Evolutionary conservation across 2,797 vertebrate genomes (phyloP).

Genomic region (Syndactyla subalaris): DNA sequence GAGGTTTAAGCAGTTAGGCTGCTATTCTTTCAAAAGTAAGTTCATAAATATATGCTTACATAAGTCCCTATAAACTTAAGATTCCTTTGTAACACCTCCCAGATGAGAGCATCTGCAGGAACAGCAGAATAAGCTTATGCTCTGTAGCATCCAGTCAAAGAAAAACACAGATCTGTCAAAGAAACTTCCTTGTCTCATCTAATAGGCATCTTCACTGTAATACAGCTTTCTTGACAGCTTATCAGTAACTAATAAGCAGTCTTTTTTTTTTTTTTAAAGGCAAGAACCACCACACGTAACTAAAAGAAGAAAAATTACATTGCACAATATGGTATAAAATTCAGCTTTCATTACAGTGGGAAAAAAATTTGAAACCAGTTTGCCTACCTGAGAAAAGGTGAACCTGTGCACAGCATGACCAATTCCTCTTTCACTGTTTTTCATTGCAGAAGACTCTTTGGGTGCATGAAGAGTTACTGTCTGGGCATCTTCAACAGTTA

Average conservation of each 20-base stretch:
- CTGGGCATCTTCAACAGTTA: slow-evolving; percentile 83
- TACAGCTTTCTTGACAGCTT: neutral
- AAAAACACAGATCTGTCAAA: neutral
- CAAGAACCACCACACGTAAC: neutral
- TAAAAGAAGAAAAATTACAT: neutral
- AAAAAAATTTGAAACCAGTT: neutral
- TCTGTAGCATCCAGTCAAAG: neutral
- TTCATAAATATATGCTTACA: neutral
- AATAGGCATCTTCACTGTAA: neutral
- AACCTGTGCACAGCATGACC: slow-evolving; percentile 85
- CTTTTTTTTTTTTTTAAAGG: neutral
- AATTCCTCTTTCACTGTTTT: slow-evolving; percentile 87
- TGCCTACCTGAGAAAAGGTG: slow-evolving; percentile 83
- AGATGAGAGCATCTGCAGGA: neutral
- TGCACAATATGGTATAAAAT: neutral
- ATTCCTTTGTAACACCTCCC: neutral
- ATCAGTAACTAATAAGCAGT: neutral
- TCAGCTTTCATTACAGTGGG: neutral
- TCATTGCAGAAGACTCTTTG: slow-evolving; percentile 86
- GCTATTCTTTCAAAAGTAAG: neutral
- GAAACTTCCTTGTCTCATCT: neutral
- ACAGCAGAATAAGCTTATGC: neutral
- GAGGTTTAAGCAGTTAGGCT: neutral
- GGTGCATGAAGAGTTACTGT: slow-evolving; percentile 83
- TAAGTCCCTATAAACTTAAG: neutral